Evolutionary conservation across 2,797 vertebrate genomes (phyloP).

Genomic region (Graptemys geographica): DNA sequence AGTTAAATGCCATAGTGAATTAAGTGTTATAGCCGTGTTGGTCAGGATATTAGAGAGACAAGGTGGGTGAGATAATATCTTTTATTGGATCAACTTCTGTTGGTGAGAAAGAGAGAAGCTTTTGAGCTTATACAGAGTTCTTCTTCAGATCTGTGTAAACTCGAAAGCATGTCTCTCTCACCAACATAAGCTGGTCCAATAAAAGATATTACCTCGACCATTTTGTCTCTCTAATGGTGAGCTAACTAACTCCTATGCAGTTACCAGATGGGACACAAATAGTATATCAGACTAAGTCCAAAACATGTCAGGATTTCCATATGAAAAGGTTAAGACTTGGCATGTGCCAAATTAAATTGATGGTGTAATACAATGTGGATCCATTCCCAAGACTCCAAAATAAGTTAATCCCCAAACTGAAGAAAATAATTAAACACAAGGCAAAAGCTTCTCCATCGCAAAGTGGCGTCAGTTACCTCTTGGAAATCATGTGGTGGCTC

Average conservation of each 20-base stretch:
- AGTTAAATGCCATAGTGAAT: neutral
- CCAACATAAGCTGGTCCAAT: neutral
- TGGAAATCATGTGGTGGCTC: constrained; percentile 51
- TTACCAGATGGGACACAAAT: neutral
- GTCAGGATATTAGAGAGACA: no score
- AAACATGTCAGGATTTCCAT: neutral
- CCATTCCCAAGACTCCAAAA: neutral
- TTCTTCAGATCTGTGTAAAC: neutral
- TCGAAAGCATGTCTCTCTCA: neutral
- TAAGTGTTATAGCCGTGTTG: neutral
- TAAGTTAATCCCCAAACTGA: fast-evolving
- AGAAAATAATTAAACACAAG: neutral
- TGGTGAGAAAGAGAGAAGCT: neutral
- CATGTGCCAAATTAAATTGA: neutral
- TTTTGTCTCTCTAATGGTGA: neutral
- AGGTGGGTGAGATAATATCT: neutral
- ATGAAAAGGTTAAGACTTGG: neutral
- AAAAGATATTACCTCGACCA: neutral
- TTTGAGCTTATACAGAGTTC: neutral
- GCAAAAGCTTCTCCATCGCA: neutral
- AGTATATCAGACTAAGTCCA: neutral
- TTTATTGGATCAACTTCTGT: neutral
- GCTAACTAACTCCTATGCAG: no score
- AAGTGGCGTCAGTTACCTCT: constrained; percentile 11
- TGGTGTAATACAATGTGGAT: neutral